Conservation (phyloP, 92 coral and sea anemone genomes). For the Heliopora coerulea region DNA sequence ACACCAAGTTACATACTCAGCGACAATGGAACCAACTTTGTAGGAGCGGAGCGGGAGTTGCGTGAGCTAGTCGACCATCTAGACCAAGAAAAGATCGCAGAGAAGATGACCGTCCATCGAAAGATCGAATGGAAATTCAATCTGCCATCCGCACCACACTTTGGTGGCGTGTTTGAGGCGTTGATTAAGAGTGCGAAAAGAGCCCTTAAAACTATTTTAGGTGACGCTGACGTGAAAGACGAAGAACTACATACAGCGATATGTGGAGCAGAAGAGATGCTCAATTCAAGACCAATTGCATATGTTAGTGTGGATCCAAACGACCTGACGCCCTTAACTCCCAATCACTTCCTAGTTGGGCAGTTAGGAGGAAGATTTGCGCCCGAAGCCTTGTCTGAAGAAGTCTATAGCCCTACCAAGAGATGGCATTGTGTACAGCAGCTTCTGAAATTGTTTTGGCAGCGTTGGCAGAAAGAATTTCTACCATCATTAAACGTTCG, state of each 20-base stretch:
- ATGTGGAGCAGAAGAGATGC: not conserved
- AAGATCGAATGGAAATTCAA: conserved; percentile 42
- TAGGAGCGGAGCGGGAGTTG: too few species aligned
- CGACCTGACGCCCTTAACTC: conserved; percentile 36
- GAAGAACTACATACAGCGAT: too few species aligned
- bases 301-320: conserved; percentile 38
- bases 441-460: conserved; percentile 55
- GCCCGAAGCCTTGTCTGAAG: conserved; percentile 44
- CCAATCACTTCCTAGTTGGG: conserved; percentile 36
- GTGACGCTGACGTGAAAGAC: too few species aligned
- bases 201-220: too few species aligned
- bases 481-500: conserved; percentile 46
- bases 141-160: conserved; percentile 37
- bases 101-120: too few species aligned
- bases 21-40: conserved; percentile 45
- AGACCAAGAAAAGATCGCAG: too few species aligned
- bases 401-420: conserved; percentile 41
- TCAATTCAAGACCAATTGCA: not conserved
- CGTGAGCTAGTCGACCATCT: too few species aligned
- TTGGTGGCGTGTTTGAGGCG: conserved; percentile 49
- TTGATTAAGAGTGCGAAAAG: conserved; percentile 20
- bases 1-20: conserved; percentile 39
- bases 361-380: conserved; percentile 59
- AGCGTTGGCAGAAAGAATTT: conserved; percentile 52
- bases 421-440: too few species aligned